A percentile compares a stretch with the other conserved stretches of the same genome.
Conservation (phyloP, 1,140 invertebrate species). For the Anoplophora glabripennis region DNA sequence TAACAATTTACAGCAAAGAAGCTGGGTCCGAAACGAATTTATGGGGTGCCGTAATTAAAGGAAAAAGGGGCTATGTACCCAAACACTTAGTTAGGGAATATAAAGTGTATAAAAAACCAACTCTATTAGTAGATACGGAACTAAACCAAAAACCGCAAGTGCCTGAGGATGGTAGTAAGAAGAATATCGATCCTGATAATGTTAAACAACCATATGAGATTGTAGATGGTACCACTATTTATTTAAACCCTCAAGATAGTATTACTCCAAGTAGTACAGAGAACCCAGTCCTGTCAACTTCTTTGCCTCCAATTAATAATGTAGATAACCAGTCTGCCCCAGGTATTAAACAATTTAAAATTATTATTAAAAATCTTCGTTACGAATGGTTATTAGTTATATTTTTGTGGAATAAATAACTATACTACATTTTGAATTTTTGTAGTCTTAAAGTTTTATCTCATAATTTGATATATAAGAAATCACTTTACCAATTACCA, state of each 20-base stretch:
- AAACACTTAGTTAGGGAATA: constrained; percentile 52
- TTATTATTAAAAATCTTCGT: no score
- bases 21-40: constrained; percentile 62
- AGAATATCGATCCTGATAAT: constrained; percentile 32
- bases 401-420: no score
- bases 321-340: neutral
- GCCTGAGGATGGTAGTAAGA: constrained; percentile 22
- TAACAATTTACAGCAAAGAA: constrained; percentile 68
- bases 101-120: constrained; percentile 49
- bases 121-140: constrained; percentile 53
- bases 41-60: constrained; percentile 72
- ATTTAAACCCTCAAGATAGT: constrained; percentile 19
- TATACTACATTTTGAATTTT: no score
- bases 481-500: no score
- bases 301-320: constrained; percentile 5
- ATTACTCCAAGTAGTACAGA: constrained; percentile 25
- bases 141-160: constrained; percentile 27
- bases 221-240: constrained; percentile 52
- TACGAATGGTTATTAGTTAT: no score
- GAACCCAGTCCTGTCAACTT: constrained; percentile 18
- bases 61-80: constrained; percentile 67
- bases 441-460: no score
- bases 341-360: no score
- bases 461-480: no score
- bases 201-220: constrained; percentile 47